phyloP scores from a whole-genome alignment of 1,140 invertebrate genomes.

The Holotrichia oblita region DNA sequence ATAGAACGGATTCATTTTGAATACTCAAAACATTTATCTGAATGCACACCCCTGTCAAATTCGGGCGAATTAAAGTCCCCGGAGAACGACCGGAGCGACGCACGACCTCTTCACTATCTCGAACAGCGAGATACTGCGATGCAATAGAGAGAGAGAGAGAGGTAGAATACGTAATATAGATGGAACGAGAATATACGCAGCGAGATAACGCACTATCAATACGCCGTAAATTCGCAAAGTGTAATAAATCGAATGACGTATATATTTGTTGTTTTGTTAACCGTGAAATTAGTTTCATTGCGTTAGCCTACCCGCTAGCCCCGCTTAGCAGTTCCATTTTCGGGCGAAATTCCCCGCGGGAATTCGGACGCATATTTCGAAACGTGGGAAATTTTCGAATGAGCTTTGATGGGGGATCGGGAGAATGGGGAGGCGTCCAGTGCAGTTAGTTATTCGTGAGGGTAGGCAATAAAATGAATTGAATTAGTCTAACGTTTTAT shows the following conservation, averaged over 20 bases:
- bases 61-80: no score
- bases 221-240: background rate
- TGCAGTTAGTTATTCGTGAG: background rate
- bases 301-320: background rate
- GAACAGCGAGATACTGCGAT: no score
- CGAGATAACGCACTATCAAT: conserved; percentile 1
- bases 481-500: background rate
- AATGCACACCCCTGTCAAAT: no score
- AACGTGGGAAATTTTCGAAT: background rate
- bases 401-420: background rate
- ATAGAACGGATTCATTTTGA: no score
- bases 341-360: background rate
- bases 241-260: conserved; percentile 8
- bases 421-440: background rate
- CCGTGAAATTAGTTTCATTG: conserved; percentile 16
- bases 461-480: background rate
- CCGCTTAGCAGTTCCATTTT: background rate
- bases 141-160: no score
- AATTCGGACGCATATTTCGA: conserved; percentile 2
- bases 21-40: no score
- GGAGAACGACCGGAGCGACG: no score
- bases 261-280: conserved; percentile 18
- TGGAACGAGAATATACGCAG: background rate
- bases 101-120: no score
- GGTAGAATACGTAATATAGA: background rate